Evolutionary conservation across 2,797 vertebrate genomes (phyloP).

Genomic region (Dendrocincla tyrannina): DNA sequence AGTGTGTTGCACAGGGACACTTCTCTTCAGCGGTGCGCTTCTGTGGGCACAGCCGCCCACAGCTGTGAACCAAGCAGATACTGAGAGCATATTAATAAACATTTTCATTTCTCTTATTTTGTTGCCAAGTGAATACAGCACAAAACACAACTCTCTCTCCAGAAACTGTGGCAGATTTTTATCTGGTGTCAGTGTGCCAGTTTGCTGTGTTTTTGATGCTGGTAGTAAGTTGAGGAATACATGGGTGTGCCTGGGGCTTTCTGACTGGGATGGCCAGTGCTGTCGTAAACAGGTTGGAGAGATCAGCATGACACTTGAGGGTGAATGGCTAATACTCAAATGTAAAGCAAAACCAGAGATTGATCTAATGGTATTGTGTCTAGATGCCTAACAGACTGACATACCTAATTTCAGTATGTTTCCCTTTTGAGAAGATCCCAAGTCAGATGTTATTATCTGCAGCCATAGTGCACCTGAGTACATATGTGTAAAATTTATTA

Average conservation of each 20-base stretch:
- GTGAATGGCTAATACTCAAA: not conserved
- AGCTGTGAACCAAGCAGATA: conserved; percentile 40
- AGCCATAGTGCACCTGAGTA: not conserved
- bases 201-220: not conserved
- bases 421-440: not conserved
- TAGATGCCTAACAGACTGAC: not conserved
- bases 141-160: not conserved
- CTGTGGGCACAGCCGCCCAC: conserved; percentile 36
- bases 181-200: not conserved
- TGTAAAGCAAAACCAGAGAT: not conserved
- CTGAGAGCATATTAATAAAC: conserved; percentile 29
- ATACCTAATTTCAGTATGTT: not conserved
- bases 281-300: not conserved
- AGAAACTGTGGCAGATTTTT: not conserved
- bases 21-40: not conserved
- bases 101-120: conserved; percentile 27
- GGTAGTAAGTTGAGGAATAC: not conserved
- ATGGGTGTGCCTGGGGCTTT: not conserved
- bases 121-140: conserved; percentile 29
- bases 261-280: not conserved
- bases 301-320: not conserved
- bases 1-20: not conserved
- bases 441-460: not conserved
- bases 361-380: not conserved
- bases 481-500: not conserved